Percentiles rank a stretch among this genome's conserved stretches.
These are phyloP conservation scores for Nyctereutes procyonoides DNA, from an alignment of 2,113 vertebrate species.

Conservation along the genomic window DNA sequence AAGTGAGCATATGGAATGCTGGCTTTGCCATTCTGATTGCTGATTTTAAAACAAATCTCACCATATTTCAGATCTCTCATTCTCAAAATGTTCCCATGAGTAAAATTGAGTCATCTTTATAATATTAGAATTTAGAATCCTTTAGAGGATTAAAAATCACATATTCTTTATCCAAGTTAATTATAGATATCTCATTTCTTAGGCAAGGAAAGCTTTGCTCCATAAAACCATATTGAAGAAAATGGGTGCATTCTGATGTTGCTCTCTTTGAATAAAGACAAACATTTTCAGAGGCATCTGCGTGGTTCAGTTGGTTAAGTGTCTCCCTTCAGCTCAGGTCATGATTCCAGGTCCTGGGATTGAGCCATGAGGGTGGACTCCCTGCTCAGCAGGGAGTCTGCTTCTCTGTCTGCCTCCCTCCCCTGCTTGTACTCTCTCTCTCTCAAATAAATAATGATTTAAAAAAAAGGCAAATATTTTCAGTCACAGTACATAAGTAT, in stretches of 20 bases:
- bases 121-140: background rate
- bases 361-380: background rate
- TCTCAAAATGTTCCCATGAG: background rate
- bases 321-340: background rate
- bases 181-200: background rate
- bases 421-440: background rate
- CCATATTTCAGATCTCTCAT: slow-evolving; percentile 23
- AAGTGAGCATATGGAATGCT: background rate
- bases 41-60: slow-evolving; percentile 57
- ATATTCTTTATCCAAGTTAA: slow-evolving; percentile 16
- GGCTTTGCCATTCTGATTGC: slow-evolving; percentile 31
- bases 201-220: background rate
- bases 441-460: background rate
- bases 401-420: background rate
- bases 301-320: background rate
- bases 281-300: background rate
- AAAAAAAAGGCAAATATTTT: background rate
- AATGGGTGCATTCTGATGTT: background rate
- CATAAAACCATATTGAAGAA: background rate
- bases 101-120: slow-evolving; percentile 45
- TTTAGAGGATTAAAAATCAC: slow-evolving; percentile 4
- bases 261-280: background rate
- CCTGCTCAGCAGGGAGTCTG: background rate
- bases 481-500: background rate
- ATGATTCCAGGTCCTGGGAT: background rate